Conservation (phyloP, 2,888 invertebrate genomes). For the Metalampra italica region DNA sequence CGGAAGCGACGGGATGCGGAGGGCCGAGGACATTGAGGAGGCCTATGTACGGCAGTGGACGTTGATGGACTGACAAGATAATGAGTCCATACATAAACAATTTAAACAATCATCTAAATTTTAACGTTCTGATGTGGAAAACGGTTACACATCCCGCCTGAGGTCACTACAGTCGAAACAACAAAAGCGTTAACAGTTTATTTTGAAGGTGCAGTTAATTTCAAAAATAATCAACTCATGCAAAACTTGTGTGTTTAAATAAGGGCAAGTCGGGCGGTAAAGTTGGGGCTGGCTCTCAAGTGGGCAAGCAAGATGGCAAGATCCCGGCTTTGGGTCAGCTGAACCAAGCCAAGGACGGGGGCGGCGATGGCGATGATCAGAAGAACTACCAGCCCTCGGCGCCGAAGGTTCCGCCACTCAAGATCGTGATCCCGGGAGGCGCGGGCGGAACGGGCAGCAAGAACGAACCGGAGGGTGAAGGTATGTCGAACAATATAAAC, state of each 20-base stretch:
- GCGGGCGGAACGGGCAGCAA: slow-evolving; percentile 63
- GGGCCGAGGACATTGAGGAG: too few relatives aligned
- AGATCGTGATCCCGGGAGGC: slow-evolving; percentile 95
- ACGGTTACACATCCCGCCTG: too few relatives aligned
- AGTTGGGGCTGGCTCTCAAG: slow-evolving; percentile 42
- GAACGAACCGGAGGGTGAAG: slow-evolving; percentile 67
- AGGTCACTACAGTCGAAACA: too few relatives aligned
- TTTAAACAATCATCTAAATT: too few relatives aligned
- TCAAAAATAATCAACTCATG: too few relatives aligned
- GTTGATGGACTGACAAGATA: too few relatives aligned
- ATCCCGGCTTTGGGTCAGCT: slow-evolving; percentile 77
- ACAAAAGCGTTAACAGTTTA: too few relatives aligned
- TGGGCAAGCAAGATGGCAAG: slow-evolving; percentile 79
- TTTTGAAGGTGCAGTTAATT: too few relatives aligned
- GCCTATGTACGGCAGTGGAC: too few relatives aligned
- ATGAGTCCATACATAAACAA: too few relatives aligned
- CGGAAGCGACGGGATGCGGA: too few relatives aligned
- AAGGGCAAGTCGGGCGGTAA: slow-evolving; percentile 57
- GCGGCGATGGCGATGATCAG: slow-evolving; percentile 79
- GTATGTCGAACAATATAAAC: slow-evolving; percentile 21
- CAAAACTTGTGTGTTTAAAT: neutral
- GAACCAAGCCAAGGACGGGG: slow-evolving; percentile 51
- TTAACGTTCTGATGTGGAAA: too few relatives aligned
- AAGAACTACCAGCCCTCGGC: slow-evolving; percentile 71
- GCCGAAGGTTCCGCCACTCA: slow-evolving; percentile 95